A percentile compares a stretch with the other conserved stretches of the same genome.
Evolutionary conservation across 1,140 invertebrate genomes (phyloP).

Genomic region (Riptortus pedestris): DNA sequence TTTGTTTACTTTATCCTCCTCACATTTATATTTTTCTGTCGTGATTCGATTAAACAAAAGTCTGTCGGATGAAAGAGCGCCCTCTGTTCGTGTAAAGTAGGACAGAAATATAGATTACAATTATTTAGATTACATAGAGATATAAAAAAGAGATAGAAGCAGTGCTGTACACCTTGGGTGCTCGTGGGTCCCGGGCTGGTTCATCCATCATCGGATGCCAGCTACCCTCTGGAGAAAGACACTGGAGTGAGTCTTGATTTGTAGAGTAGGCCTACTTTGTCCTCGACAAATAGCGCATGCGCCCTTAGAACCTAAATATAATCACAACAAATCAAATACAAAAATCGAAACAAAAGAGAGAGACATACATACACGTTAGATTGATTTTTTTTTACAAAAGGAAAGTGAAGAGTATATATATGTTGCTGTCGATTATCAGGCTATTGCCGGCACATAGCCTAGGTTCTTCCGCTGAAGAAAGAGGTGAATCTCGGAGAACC

Average conservation of each 20-base stretch:
- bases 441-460: conserved; percentile 35
- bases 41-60: too few relatives aligned
- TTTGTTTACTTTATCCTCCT: neutral
- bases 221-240: conserved; percentile 32
- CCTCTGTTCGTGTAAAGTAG: too few relatives aligned
- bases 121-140: conserved; percentile 6
- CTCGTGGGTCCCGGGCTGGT: neutral
- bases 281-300: conserved; percentile 8
- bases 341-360: too few relatives aligned
- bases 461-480: conserved; percentile 61
- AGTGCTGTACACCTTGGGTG: conserved; percentile 9
- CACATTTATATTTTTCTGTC: neutral
- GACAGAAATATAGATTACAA: conserved; percentile 5
- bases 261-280: conserved; percentile 32
- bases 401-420: too few relatives aligned
- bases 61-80: too few relatives aligned
- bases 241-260: conserved; percentile 32
- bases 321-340: too few relatives aligned
- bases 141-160: conserved; percentile 1
- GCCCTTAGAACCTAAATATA: too few relatives aligned
- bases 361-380: too few relatives aligned
- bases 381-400: too few relatives aligned
- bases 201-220: neutral
- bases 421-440: conserved; percentile 18
- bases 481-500: conserved; percentile 61